phyloP scores from a whole-genome alignment of 2,888 invertebrate species.

The Nomada fabriciana region DNA sequence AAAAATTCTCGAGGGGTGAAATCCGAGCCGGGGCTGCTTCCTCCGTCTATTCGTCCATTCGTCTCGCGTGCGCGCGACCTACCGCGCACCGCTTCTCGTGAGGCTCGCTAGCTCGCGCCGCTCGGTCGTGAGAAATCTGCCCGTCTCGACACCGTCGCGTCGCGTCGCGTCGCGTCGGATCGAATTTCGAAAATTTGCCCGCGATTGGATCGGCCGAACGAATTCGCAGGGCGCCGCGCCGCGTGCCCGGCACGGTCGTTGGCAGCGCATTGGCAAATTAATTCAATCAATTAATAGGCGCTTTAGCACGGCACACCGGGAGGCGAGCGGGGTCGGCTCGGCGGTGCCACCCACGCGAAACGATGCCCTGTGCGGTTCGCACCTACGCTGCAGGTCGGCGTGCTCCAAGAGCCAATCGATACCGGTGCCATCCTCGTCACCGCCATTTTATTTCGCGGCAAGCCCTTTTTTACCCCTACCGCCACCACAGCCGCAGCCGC shows the following conservation, averaged over 20 bases:
- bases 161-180: conserved; percentile 22
- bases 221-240: conserved; percentile 7
- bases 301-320: conserved; percentile 65
- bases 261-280: conserved; percentile 72
- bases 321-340: conserved; percentile 16
- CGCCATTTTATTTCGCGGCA: conserved; percentile 80
- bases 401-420: conserved; percentile 78
- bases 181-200: background rate
- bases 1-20: conserved; percentile 76
- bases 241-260: conserved; percentile 51
- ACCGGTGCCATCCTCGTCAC: conserved; percentile 75
- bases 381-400: conserved; percentile 47
- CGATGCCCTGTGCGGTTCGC: conserved; percentile 67
- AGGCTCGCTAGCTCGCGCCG: too few species aligned
- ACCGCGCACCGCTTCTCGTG: conserved; percentile 77
- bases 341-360: conserved; percentile 54
- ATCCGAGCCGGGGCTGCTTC: conserved; percentile 70
- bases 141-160: conserved; percentile 71
- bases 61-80: conserved; percentile 77
- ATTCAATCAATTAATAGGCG: conserved; percentile 80
- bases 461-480: conserved; percentile 68
- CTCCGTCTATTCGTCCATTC: conserved; percentile 24
- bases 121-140: conserved; percentile 74
- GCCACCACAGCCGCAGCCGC: conserved; percentile 2
- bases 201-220: background rate